A percentile compares a stretch with the other conserved stretches of the same genome.
These are phyloP conservation scores for Gymnoscelis rufifasciata DNA, from an alignment of 2,888 invertebrate species.

Conservation along the genomic window DNA sequence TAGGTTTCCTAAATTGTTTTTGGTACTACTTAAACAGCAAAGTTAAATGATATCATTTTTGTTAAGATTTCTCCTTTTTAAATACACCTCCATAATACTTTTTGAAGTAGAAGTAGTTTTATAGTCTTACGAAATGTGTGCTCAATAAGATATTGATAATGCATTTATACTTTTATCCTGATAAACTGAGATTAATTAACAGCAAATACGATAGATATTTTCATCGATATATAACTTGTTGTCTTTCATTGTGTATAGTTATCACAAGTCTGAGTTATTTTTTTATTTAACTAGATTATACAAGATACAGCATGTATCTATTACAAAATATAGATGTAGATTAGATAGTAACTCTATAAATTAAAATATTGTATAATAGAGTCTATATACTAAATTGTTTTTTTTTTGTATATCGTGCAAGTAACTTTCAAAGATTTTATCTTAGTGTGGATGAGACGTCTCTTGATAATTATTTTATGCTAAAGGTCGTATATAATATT, in stretches of 20 bases:
- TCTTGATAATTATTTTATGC: neutral
- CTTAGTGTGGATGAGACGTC: constrained; percentile 12
- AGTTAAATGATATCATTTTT: no score
- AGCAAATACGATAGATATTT: neutral
- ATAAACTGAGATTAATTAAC: constrained; percentile 12
- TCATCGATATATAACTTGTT: neutral
- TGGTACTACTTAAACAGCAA: no score
- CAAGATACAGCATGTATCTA: neutral
- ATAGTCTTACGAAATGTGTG: neutral
- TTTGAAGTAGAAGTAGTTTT: no score
- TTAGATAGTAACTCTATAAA: constrained; percentile 8
- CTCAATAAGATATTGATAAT: constrained; percentile 1
- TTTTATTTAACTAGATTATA: neutral
- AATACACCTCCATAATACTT: no score
- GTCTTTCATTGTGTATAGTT: neutral
- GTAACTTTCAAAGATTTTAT: constrained; percentile 21
- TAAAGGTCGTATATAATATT: constrained; percentile 1
- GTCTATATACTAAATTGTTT: constrained; percentile 15
- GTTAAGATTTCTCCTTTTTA: neutral
- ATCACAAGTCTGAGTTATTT: constrained; percentile 8
- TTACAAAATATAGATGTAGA: neutral
- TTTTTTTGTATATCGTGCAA: neutral
- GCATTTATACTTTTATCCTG: constrained; percentile 14
- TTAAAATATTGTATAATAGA: constrained; percentile 16
- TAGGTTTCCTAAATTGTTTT: no score